Evolutionary conservation across 2,797 vertebrate species (phyloP), one percentile per base, ranked within the genome.

Genomic region (Hydrolagus colliei): DNA sequence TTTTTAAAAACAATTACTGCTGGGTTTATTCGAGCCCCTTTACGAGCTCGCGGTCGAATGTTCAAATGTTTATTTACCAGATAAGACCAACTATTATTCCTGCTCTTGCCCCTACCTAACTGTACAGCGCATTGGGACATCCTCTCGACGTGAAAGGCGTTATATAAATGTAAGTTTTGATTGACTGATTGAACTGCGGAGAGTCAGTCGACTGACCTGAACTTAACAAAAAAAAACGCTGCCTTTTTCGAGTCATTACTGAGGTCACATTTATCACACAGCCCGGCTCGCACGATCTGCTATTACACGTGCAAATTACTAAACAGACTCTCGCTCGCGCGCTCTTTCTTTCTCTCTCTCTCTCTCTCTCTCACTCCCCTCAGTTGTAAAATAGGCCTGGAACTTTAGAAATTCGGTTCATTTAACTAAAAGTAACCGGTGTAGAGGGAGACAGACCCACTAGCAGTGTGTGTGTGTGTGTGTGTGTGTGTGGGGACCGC

Each of bases 381-480:
- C 41, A 3, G 41, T 52, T 52, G 41, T 52, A 52, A 65, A 71
- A 32, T 18, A 84, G 79, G 79, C 14, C 79, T 20, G 12, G 79
- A 84, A 68, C 32, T 84, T 71, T 14, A 27, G 20, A 71, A 82
- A 32, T 52, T 52, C 41, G 41, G 65, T 67, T 84, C 79, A 71
- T 52, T 14, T 65, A 67, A 84, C 79, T 84, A 71, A 68, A 41
- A 84, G 35, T 68, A 84, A 1, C 41, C 14, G 68, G 62, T 3
- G 32, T 20, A 12, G 22, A 71, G 62, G 11, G 77, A 16, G 65
- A 71, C 13, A 1, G 5, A 11, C 63, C 6, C 63, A 18, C 32
- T 68, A 14, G 41, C 32, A 18, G 0, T 0, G 79, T 41, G 65
- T 6, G 41, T 27, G 27, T 27, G 27, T 27, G 27, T 27, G 27